Evolutionary conservation across 2,797 vertebrate species (phyloP).

Genomic region (Nannoperca obscura): DNA sequence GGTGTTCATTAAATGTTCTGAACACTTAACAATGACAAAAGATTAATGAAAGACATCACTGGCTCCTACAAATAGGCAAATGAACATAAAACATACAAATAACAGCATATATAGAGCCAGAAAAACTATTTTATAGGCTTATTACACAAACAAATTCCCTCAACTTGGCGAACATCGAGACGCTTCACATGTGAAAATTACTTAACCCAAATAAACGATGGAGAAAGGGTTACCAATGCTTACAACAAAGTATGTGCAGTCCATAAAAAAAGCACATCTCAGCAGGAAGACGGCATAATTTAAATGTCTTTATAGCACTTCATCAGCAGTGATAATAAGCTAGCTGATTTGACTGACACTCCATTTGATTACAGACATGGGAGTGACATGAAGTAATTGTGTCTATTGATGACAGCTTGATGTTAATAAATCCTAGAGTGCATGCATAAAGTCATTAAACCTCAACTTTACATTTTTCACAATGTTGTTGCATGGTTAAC

Average conservation of each 20-base stretch:
- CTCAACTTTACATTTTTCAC: slow-evolving; percentile 20
- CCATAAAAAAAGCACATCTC: slow-evolving; percentile 7
- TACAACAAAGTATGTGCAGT: neutral
- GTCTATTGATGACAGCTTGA: slow-evolving; percentile 56
- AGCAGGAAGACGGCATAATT: slow-evolving; percentile 36
- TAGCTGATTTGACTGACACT: slow-evolving; percentile 69
- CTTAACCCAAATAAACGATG: neutral
- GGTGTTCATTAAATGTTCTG: neutral
- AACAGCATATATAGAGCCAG: neutral
- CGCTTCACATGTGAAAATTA: neutral
- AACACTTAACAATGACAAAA: slow-evolving; percentile 6
- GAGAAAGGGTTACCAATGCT: neutral
- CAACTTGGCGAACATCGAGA: neutral
- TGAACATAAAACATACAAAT: slow-evolving; percentile 1
- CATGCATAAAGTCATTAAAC: slow-evolving; percentile 65
- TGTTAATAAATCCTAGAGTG: slow-evolving; percentile 59
- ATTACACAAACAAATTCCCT: neutral
- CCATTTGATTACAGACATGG: slow-evolving; percentile 68
- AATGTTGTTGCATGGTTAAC: slow-evolving; percentile 5
- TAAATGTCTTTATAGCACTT: slow-evolving; percentile 54
- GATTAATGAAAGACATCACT: slow-evolving; percentile 5
- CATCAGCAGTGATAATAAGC: slow-evolving; percentile 66
- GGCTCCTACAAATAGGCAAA: neutral
- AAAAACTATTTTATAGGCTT: slow-evolving; percentile 1
- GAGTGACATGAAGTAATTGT: slow-evolving; percentile 68